A percentile compares a stretch with the other conserved stretches of the same genome.
These are phyloP conservation scores for Etia nguti DNA, from an alignment of 2,113 vertebrate genomes.

Conservation along the genomic window DNA sequence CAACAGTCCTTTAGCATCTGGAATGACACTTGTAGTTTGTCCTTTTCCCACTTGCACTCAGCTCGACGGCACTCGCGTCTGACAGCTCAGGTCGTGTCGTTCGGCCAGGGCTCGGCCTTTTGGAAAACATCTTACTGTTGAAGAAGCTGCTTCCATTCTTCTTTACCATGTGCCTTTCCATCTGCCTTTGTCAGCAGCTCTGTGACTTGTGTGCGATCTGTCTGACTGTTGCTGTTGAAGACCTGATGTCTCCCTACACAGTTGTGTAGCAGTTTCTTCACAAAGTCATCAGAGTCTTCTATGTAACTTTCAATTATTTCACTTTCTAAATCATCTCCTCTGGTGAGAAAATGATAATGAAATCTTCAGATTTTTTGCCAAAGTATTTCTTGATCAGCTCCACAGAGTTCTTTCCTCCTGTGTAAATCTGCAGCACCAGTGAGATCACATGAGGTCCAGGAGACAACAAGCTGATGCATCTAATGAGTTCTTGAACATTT, in stretches of 20 bases:
- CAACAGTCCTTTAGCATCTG: too few relatives aligned
- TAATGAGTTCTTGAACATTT: not conserved
- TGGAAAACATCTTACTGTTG: not conserved
- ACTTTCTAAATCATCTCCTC: not conserved
- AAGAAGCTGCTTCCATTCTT: not conserved
- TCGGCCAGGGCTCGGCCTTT: not conserved
- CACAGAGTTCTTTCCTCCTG: slow-evolving; percentile 19
- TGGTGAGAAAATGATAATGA: slow-evolving; percentile 29
- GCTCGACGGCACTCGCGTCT: too few relatives aligned
- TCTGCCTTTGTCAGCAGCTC: not conserved
- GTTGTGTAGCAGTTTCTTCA: not conserved
- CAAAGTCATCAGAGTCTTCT: not conserved
- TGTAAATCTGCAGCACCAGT: slow-evolving; percentile 18
- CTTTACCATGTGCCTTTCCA: not conserved
- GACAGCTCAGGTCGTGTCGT: too few relatives aligned
- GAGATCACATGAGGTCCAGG: slow-evolving; percentile 44
- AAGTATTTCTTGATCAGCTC: slow-evolving; percentile 11
- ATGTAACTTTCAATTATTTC: not conserved
- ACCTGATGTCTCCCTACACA: not conserved
- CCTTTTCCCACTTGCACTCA: not conserved
- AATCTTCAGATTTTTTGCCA: not conserved
- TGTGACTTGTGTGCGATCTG: not conserved
- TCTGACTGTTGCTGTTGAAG: not conserved
- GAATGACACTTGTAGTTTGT: too few relatives aligned
- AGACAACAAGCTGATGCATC: slow-evolving; percentile 24